A percentile compares a stretch with the other conserved stretches of the same genome.
phyloP scores from a whole-genome alignment of 2,888 invertebrate species.

The Zaprionus bogoriensis region DNA sequence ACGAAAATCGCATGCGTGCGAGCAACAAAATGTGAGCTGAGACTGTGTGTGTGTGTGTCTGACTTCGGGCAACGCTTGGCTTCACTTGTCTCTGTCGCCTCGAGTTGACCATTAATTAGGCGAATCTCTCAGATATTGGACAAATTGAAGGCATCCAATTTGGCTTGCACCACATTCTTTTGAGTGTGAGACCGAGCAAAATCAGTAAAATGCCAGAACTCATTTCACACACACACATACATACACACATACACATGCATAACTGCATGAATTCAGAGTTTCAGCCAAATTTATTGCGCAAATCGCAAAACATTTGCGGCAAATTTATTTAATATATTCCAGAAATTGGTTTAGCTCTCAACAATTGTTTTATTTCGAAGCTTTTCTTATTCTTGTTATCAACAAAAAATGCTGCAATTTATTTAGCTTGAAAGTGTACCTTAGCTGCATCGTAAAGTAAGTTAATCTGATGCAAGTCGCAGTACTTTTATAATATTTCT shows the following conservation, averaged over 20 bases:
- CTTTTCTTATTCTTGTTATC: no score
- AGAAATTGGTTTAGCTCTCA: no score
- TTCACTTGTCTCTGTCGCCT: not conserved
- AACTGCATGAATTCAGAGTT: not conserved
- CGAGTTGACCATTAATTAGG: not conserved
- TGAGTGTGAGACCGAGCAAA: not conserved
- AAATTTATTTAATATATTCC: not conserved
- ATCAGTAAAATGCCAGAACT: not conserved
- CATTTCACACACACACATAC: not conserved
- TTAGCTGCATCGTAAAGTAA: no score
- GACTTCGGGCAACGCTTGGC: not conserved
- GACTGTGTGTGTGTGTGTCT: not conserved
- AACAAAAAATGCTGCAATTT: no score
- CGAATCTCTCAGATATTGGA: not conserved
- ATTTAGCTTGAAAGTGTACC: no score
- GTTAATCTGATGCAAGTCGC: no score
- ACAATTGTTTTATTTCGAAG: no score
- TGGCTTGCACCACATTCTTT: not conserved
- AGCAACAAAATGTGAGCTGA: not conserved
- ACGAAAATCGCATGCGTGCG: not conserved
- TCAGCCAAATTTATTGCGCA: not conserved
- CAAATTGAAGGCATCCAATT: not conserved
- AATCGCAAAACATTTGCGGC: not conserved
- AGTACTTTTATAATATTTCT: no score
- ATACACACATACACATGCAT: not conserved